phyloP scores from a whole-genome alignment of 1,140 invertebrate genomes.

The Drosophila chauvacae region DNA sequence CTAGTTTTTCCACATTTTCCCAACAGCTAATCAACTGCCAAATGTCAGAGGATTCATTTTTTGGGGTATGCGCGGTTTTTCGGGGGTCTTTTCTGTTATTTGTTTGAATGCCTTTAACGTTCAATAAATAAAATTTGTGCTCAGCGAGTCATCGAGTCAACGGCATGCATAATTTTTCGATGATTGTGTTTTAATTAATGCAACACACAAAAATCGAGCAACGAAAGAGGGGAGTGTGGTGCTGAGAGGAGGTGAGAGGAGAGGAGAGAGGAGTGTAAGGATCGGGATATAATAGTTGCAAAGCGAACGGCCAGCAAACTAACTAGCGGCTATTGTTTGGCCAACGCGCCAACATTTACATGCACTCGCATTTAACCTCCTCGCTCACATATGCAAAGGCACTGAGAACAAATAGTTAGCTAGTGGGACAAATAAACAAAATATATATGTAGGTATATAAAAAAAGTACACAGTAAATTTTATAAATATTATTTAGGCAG shows the following conservation, averaged over 20 bases:
- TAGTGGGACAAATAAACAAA: neutral
- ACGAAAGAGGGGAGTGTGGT: too few relatives aligned
- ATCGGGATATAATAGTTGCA: slow-evolving; percentile 44
- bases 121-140: slow-evolving; percentile 69
- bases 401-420: slow-evolving; percentile 1
- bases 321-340: slow-evolving; percentile 76
- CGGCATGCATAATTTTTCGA: slow-evolving; percentile 69
- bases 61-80: neutral
- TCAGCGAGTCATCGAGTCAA: slow-evolving; percentile 38
- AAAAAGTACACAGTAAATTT: neutral
- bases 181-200: slow-evolving; percentile 81
- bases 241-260: too few relatives aligned
- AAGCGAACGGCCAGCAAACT: slow-evolving; percentile 58
- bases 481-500: neutral
- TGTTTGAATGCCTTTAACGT: slow-evolving; percentile 55
- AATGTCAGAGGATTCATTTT: slow-evolving; percentile 23
- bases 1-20: slow-evolving; percentile 12
- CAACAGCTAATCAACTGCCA: slow-evolving; percentile 59
- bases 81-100: slow-evolving; percentile 33
- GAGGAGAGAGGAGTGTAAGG: neutral
- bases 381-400: neutral
- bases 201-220: slow-evolving; percentile 49
- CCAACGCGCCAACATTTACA: slow-evolving; percentile 62
- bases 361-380: slow-evolving; percentile 33
- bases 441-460: too few relatives aligned